These are phyloP conservation scores for Corythornis leucogaster DNA, from an alignment of 2,797 vertebrate species.

Conservation along the genomic window DNA sequence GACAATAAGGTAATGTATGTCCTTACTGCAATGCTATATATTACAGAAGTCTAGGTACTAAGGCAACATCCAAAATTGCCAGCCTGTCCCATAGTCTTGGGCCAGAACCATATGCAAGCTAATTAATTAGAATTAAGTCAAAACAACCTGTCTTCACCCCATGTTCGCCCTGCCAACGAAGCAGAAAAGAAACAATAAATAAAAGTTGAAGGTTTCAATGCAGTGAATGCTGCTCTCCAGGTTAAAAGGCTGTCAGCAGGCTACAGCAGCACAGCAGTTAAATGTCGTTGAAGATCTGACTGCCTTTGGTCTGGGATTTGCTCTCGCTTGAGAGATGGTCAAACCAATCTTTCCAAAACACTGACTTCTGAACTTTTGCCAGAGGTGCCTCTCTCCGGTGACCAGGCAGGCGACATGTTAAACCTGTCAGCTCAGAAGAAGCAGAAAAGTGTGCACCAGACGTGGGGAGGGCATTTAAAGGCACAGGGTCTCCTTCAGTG, in stretches of 20 bases:
- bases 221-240: not conserved
- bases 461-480: conserved; percentile 52
- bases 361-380: conserved; percentile 76
- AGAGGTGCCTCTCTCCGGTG: conserved; percentile 70
- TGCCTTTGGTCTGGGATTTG: conserved; percentile 68
- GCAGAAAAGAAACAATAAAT: conserved; percentile 36
- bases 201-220: conserved; percentile 17
- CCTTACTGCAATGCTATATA: not conserved
- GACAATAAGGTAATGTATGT: not conserved
- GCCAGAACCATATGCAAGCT: not conserved
- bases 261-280: conserved; percentile 64
- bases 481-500: conserved; percentile 1
- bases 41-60: not conserved
- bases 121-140: conserved; percentile 39
- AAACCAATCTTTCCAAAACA: conserved; percentile 78
- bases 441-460: conserved; percentile 40
- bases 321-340: conserved; percentile 68
- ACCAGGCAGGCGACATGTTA: conserved; percentile 65
- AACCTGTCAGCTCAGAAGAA: conserved; percentile 64
- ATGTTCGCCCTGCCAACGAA: not conserved
- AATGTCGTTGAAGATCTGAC: conserved; percentile 66
- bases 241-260: conserved; percentile 42
- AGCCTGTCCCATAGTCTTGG: not conserved
- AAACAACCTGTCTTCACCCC: conserved; percentile 16
- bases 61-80: conserved; percentile 28